A percentile compares a stretch with the other conserved stretches of the same genome.
Conservation (phyloP, 2,888 invertebrate genomes). For the Argyra leucocephala region DNA sequence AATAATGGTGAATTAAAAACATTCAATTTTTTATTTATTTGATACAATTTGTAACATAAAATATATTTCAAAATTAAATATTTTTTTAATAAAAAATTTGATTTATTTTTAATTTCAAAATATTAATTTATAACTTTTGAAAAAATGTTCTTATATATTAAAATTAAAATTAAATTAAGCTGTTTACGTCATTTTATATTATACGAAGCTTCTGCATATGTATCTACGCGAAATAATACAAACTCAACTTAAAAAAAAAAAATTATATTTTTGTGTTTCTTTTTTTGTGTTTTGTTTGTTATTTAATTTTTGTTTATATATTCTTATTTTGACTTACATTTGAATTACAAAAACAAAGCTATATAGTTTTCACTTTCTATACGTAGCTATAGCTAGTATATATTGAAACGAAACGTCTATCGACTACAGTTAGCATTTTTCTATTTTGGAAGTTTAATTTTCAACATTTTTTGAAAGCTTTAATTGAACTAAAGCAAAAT, state of each 20-base stretch:
- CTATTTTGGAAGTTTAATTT: too few relatives aligned
- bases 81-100: too few relatives aligned
- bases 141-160: constrained; percentile 4
- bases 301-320: neutral
- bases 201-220: constrained; percentile 1
- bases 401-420: too few relatives aligned
- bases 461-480: too few relatives aligned
- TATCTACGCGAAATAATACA: constrained; percentile 7
- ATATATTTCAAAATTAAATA: too few relatives aligned
- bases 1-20: too few relatives aligned
- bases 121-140: neutral
- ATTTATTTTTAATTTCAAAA: neutral
- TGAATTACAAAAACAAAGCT: neutral
- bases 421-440: too few relatives aligned
- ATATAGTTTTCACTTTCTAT: neutral
- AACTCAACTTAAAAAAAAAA: neutral
- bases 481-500: too few relatives aligned
- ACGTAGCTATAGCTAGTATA: too few relatives aligned
- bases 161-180: constrained; percentile 9
- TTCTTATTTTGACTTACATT: neutral
- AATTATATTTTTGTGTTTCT: neutral
- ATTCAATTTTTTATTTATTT: too few relatives aligned
- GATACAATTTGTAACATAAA: too few relatives aligned
- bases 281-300: neutral
- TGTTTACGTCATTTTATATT: constrained; percentile 8